Evolutionary conservation across 2,888 invertebrate genomes (phyloP), one percentile per base, ranked within the genome.

Genomic region (Agrypnus murinus): DNA sequence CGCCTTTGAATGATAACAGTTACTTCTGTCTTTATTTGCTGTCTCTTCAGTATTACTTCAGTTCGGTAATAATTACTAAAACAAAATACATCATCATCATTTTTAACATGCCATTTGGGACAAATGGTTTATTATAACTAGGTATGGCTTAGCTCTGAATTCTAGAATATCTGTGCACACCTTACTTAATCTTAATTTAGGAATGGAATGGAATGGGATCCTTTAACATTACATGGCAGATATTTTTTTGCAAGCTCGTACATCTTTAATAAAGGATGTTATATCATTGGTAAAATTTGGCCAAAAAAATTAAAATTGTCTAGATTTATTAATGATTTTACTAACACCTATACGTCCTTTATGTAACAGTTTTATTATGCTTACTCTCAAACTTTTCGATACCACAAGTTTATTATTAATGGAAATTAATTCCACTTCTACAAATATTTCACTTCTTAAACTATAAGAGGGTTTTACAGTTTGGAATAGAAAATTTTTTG

Each of bases 171-270:
- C 73, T 10, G 65, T 53, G 34, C 63, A 73, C 14, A 74, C 50
- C 71, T 75, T 74, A 17, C 75, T 75, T 45, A 71, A 77, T 59
- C 71, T 71, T 6, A 74, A 32, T 65, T 72, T 74, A n/a, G 76
- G 76, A 7, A 78, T 53, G 4, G 34, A 4, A 59, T 76, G 77
- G 5, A 75, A 72, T 68, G 2, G 4, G 75, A 72, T 73, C 77
- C 74, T 72, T 72, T 75, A 43, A 12, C 60, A 46, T 74, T 77
- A 10, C 40, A 19, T 14, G 67, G 65, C 46, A 55, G 69, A 53
- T 63, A 74, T n/a, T 71, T 75, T 75, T 58, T 77, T 71, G 69
- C 75, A 75, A 10, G 59, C 40, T 67, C 74, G 38, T 65, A 76
- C 75, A 25, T 25, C 25, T 69, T 69, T 73, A 31, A 75, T 74